Percentiles rank a stretch among this genome's conserved stretches.
phyloP scores from a whole-genome alignment of 1,140 invertebrate species.

The Rhopalosiphum maidis region DNA sequence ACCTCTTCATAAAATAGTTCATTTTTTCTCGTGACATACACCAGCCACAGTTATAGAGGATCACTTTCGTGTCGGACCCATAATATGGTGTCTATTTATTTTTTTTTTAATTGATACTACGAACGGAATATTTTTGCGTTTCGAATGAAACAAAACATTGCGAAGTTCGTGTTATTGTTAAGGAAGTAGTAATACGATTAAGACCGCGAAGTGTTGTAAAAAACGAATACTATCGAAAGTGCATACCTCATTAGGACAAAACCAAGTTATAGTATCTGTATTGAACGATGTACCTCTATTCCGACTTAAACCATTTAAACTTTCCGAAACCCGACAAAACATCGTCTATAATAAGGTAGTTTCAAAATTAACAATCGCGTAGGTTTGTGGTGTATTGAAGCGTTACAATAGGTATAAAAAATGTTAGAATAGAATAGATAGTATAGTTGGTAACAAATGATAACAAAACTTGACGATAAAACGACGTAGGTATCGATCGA shows the following conservation, averaged over 20 bases:
- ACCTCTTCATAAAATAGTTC: background rate
- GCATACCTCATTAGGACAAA: background rate
- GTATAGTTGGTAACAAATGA: background rate
- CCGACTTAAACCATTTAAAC: conserved; percentile 18
- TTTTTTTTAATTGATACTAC: background rate
- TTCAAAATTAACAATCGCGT: background rate
- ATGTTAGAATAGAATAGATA: conserved; percentile 3
- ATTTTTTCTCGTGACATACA: background rate
- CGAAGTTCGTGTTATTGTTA: background rate
- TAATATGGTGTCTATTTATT: too few species aligned
- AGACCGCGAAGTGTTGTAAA: background rate
- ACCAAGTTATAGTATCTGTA: background rate
- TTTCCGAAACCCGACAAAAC: background rate
- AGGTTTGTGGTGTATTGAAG: background rate
- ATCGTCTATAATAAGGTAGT: background rate
- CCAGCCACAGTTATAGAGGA: too few species aligned
- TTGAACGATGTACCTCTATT: background rate
- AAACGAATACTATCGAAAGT: background rate
- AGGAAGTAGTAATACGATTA: background rate
- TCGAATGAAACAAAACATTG: background rate
- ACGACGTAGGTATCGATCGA: background rate
- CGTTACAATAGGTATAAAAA: background rate
- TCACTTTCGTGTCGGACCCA: too few species aligned
- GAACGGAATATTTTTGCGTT: background rate
- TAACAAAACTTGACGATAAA: background rate